Evolutionary conservation across 1,140 invertebrate genomes (phyloP), one percentile per base, ranked within the genome.

Genomic region (Pseudachorutes palmiensis): DNA sequence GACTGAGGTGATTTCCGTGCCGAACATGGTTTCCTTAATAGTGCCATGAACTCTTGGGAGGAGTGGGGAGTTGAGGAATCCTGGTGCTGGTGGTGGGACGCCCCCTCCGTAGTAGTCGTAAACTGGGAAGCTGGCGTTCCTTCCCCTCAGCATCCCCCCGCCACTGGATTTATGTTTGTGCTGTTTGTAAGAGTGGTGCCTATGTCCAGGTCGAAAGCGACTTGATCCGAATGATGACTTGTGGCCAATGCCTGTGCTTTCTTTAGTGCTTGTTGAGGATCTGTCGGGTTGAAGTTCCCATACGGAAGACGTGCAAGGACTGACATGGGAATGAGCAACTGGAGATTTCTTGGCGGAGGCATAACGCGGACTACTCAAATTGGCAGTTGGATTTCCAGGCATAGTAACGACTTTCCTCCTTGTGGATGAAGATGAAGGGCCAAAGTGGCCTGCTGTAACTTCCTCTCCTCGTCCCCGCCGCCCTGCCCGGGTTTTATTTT

Each of bases 401-500:
- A 22, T 9, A 55, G 24, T 12, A 5, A 55, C 51, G n/a, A n/a
- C 24, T 55, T 55, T 55, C 51, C 5, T 55, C 51, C 36, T 41
- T 41, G 5, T 19, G 19, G 24, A 12, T 55, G 51, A 5, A 22
- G 24, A 9, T 55, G 12, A 31, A 9, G 31, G 59, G 29, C 59
- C 14, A 26, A 30, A 31, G 59, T 61, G 88, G 19, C 30, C 59
- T 26, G 5, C 33, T n/a, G n/a, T n/a, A n/a, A n/a, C n/a, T n/a
- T n/a, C 29, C 24, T 5, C 51, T 89, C 72, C 88, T 81, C 62
- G 85, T 1, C 64, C 36, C 16, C 72, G 51, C 14, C 72, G 65
- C 14, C 67, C 83, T 58, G 88, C 87, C 81, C 90, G 88, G 74
- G 85, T 88, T 74, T 89, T 80, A 77, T 88, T 91, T 76, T 90